Percentiles rank a stretch among this genome's conserved stretches.
Evolutionary conservation across 2,113 vertebrate genomes (phyloP).

Genomic region (Festucalex cinctus): DNA sequence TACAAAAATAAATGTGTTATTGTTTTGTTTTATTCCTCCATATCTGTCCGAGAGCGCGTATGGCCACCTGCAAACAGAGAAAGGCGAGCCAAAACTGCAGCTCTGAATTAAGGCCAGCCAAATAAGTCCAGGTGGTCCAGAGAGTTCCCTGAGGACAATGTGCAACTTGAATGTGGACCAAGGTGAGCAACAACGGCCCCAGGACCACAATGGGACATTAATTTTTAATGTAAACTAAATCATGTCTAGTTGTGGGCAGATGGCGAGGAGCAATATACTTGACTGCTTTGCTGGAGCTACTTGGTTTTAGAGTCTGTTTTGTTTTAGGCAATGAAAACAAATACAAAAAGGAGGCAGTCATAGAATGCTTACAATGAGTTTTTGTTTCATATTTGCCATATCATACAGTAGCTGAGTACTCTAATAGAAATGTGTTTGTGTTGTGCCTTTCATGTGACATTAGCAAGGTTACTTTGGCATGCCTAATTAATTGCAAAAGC

Average conservation of each 20-base stretch:
- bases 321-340: constrained; percentile 29
- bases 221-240: constrained; percentile 73
- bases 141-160: constrained; percentile 48
- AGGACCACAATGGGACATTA: constrained; percentile 55
- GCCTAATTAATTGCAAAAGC: neutral
- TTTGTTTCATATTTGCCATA: neutral
- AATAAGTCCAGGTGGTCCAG: constrained; percentile 64
- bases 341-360: constrained; percentile 13
- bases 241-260: constrained; percentile 57
- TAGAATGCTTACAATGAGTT: constrained; percentile 2
- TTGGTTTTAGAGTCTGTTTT: constrained; percentile 26
- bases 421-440: neutral
- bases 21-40: too few relatives aligned
- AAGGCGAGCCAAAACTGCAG: constrained; percentile 66
- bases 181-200: constrained; percentile 61
- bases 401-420: neutral
- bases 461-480: constrained; percentile 3
- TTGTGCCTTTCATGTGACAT: constrained; percentile 5
- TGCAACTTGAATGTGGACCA: constrained; percentile 58
- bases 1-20: too few relatives aligned
- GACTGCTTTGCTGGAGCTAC: constrained; percentile 32
- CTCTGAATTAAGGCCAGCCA: constrained; percentile 67
- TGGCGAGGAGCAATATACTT: constrained; percentile 55
- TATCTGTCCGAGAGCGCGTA: constrained; percentile 13
- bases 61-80: constrained; percentile 43